These are phyloP conservation scores for Chelon labrosus DNA, from an alignment of 2,797 vertebrate genomes.

Conservation along the genomic window DNA sequence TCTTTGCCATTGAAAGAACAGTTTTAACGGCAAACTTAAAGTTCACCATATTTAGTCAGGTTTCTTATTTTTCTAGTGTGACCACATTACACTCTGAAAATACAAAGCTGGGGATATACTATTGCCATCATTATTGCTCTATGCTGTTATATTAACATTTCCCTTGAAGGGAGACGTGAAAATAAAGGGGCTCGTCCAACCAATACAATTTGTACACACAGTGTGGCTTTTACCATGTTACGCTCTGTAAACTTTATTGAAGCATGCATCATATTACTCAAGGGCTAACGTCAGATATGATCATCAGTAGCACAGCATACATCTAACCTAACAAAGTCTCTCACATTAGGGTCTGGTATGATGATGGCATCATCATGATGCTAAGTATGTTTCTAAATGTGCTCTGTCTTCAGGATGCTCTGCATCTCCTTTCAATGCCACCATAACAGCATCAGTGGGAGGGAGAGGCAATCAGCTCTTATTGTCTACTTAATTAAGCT, in stretches of 20 bases:
- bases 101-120: no score
- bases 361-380: not conserved
- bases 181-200: not conserved
- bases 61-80: no score
- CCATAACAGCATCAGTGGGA: constrained; percentile 59
- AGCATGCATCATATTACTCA: not conserved
- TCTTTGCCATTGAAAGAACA: no score
- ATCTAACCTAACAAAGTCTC: not conserved
- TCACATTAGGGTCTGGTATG: constrained; percentile 19
- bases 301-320: not conserved
- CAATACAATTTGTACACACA: not conserved
- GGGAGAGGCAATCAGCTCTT: constrained; percentile 70
- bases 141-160: no score
- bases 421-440: constrained; percentile 61
- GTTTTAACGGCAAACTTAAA: no score
- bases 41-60: no score
- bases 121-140: no score
- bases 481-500: constrained; percentile 76
- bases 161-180: not conserved
- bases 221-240: not conserved
- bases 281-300: not conserved
- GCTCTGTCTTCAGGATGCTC: constrained; percentile 44
- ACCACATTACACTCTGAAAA: no score
- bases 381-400: constrained; percentile 32
- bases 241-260: not conserved